These are phyloP conservation scores for Pangasius mekongensis DNA, from an alignment of 2,797 vertebrate species.

Conservation along the genomic window DNA sequence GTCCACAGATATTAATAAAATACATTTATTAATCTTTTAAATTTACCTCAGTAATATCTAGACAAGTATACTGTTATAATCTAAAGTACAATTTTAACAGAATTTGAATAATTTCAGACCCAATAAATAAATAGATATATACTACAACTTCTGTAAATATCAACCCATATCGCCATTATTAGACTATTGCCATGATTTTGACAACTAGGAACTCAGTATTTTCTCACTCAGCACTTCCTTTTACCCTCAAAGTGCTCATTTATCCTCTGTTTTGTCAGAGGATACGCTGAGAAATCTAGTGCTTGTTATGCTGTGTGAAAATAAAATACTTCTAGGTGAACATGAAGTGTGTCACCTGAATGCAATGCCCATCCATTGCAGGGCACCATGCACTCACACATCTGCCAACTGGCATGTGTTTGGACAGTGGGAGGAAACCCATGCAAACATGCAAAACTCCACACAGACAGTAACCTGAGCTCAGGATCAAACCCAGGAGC, in stretches of 20 bases:
- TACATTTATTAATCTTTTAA: background rate
- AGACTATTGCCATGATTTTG: background rate
- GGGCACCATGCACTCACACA: background rate
- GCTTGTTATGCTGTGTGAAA: too few species aligned
- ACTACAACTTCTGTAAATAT: background rate
- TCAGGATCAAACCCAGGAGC: background rate
- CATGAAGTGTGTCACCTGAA: background rate
- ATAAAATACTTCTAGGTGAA: too few species aligned
- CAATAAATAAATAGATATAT: background rate
- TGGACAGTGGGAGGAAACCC: background rate
- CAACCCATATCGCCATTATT: background rate
- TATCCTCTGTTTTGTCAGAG: too few species aligned
- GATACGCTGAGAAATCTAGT: too few species aligned
- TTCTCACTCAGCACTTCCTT: background rate
- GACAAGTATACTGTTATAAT: background rate
- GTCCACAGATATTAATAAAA: background rate
- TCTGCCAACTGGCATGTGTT: background rate
- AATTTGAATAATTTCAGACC: background rate
- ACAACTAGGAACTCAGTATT: background rate
- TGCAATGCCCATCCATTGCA: background rate
- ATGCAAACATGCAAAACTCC: background rate
- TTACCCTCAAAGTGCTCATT: background rate
- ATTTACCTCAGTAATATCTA: background rate
- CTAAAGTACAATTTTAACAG: background rate
- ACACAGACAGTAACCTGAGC: background rate